phyloP scores from a whole-genome alignment of 2,797 vertebrate species.

The Sylvia borin region DNA sequence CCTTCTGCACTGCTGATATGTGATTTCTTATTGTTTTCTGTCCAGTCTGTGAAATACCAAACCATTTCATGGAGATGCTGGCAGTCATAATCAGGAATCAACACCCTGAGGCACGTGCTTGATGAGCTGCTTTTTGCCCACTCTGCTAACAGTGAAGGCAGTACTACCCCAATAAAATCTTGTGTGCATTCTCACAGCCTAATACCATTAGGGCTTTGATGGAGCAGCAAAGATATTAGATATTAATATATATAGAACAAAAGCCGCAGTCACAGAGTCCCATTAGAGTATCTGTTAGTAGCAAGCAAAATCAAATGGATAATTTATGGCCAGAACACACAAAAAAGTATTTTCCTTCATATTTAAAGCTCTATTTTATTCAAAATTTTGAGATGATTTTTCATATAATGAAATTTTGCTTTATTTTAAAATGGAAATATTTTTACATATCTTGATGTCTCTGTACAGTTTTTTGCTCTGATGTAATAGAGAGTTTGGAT shows the following conservation, averaged over 20 bases:
- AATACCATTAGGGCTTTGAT: background rate
- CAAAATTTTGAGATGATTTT: background rate
- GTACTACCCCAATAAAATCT: background rate
- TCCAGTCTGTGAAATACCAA: background rate
- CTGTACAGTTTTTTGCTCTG: background rate
- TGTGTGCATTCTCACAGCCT: background rate
- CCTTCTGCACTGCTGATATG: background rate
- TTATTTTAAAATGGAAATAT: background rate
- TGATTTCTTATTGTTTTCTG: background rate
- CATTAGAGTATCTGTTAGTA: background rate
- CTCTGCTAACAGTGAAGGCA: background rate
- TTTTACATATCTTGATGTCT: background rate
- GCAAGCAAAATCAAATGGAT: background rate
- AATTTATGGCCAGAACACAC: background rate
- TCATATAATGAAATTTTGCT: background rate
- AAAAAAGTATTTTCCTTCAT: background rate
- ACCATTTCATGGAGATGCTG: background rate
- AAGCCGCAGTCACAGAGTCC: background rate
- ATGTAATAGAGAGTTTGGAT: background rate
- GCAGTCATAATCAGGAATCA: accelerated
- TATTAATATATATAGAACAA: background rate
- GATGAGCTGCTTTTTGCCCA: background rate
- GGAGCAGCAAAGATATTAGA: background rate
- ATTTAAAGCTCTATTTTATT: background rate
- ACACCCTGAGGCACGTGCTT: background rate